Evolutionary conservation across 1,140 invertebrate species (phyloP).

Genomic region (Aleiodes sp.): DNA sequence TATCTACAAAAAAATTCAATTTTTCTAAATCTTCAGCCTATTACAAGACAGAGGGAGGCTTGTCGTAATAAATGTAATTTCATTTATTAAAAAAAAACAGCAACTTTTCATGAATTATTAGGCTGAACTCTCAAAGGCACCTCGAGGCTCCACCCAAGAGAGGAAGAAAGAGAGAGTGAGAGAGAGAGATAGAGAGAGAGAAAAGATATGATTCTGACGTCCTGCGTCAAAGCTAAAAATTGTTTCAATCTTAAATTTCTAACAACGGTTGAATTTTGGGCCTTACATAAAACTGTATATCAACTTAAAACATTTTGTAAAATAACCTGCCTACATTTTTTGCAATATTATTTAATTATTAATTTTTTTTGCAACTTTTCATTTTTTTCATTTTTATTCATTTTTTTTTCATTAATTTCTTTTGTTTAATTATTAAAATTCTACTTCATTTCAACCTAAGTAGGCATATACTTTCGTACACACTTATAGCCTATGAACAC

Average conservation of each 20-base stretch:
- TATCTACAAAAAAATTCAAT: neutral
- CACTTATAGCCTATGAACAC: conserved; percentile 67
- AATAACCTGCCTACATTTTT: conserved; percentile 33
- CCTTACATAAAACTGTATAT: conserved; percentile 18
- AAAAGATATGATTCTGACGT: conserved; percentile 50
- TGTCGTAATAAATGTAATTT: no score
- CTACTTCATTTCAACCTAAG: no score
- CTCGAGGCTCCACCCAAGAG: conserved; percentile 28
- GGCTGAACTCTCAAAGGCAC: conserved; percentile 35
- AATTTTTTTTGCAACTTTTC: conserved; percentile 22
- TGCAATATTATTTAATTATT: neutral
- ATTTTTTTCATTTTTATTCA: conserved; percentile 6
- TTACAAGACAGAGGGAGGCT: no score
- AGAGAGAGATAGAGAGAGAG: no score
- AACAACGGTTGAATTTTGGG: conserved; percentile 21
- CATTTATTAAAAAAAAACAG: no score
- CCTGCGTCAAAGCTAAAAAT: conserved; percentile 56
- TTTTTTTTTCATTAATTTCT: neutral
- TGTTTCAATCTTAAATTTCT: conserved; percentile 14
- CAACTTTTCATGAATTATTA: no score
- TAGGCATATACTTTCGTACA: conserved; percentile 48
- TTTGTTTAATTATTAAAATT: no score
- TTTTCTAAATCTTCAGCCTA: no score
- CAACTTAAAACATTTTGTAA: conserved; percentile 25
- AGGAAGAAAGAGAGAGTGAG: no score